These are phyloP conservation scores for Lucifuga dentata DNA, from an alignment of 2,113 vertebrate species.

Conservation along the genomic window DNA sequence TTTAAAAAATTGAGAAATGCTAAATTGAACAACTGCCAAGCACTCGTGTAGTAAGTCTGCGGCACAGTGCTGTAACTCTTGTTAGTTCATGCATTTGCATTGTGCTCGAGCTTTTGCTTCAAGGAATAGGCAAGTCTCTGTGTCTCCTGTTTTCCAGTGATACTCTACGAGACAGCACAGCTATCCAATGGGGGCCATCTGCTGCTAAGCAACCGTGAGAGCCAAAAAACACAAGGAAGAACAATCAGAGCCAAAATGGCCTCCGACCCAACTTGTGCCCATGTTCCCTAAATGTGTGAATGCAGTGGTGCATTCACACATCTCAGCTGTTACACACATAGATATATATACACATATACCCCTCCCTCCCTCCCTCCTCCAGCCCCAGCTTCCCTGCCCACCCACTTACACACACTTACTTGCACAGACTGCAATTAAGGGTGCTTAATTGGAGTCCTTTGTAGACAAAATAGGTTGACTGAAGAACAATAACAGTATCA, in stretches of 20 bases:
- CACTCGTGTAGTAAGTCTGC: not conserved
- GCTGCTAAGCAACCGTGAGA: slow-evolving; percentile 78
- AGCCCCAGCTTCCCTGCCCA: slow-evolving; percentile 3
- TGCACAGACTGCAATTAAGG: slow-evolving; percentile 79
- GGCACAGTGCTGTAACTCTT: not conserved
- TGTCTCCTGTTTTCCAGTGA: slow-evolving; percentile 78
- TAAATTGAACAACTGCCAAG: not conserved
- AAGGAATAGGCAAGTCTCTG: slow-evolving; percentile 20
- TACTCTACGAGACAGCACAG: slow-evolving; percentile 75
- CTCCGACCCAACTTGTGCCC: slow-evolving; percentile 81
- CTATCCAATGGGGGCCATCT: slow-evolving; percentile 66
- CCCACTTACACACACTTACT: slow-evolving; percentile 67
- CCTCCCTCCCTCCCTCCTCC: slow-evolving; percentile 24
- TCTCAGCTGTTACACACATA: slow-evolving; percentile 74
- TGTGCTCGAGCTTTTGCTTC: slow-evolving; percentile 32
- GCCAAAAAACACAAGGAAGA: slow-evolving; percentile 77
- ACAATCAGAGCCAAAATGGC: slow-evolving; percentile 71
- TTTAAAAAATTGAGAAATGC: not conserved
- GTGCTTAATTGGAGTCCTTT: slow-evolving; percentile 78
- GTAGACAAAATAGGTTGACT: slow-evolving; percentile 69
- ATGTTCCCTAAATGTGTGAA: slow-evolving; percentile 84
- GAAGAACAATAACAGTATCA: slow-evolving; percentile 77
- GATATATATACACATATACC: slow-evolving; percentile 48
- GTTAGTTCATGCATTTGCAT: slow-evolving; percentile 17
- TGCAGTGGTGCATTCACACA: slow-evolving; percentile 80